These are phyloP conservation scores for Raja brachyura DNA, from an alignment of 2,113 vertebrate species.

Conservation along the genomic window DNA sequence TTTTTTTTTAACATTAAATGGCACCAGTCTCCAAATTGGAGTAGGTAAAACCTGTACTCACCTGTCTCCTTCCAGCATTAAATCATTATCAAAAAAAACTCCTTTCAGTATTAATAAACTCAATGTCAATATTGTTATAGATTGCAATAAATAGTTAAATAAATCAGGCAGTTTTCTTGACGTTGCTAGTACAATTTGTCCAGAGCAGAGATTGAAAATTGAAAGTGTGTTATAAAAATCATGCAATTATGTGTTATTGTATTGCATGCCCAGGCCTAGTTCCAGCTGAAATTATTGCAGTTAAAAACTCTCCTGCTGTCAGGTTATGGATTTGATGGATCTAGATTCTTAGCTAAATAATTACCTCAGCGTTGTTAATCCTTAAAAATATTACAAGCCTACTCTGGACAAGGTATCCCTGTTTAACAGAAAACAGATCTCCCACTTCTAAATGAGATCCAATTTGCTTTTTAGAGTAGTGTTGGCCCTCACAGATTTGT, in stretches of 20 bases:
- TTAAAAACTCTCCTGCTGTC: constrained; percentile 11
- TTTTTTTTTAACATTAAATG: not conserved
- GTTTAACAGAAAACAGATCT: not conserved
- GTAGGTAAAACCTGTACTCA: not conserved
- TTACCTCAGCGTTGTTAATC: constrained; percentile 22
- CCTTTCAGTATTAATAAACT: not conserved
- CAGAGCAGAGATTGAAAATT: not conserved
- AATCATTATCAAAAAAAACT: no score
- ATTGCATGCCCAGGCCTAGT: not conserved
- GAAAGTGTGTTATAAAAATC: not conserved
- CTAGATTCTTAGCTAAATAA: constrained; percentile 16
- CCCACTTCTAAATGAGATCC: not conserved
- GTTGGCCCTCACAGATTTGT: constrained; percentile 15
- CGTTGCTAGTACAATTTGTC: not conserved
- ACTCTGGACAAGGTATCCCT: not conserved
- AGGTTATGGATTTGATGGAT: constrained; percentile 20
- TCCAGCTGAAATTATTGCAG: not conserved
- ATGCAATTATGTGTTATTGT: not conserved
- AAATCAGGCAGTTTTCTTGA: not conserved
- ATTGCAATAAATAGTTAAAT: not conserved
- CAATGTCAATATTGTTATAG: not conserved
- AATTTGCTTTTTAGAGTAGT: not conserved
- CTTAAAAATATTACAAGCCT: not conserved
- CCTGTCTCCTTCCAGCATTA: no score
- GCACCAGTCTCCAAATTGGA: not conserved